These are phyloP conservation scores for Eonycteris spelaea DNA, from an alignment of 2,113 vertebrate genomes.

Conservation along the genomic window DNA sequence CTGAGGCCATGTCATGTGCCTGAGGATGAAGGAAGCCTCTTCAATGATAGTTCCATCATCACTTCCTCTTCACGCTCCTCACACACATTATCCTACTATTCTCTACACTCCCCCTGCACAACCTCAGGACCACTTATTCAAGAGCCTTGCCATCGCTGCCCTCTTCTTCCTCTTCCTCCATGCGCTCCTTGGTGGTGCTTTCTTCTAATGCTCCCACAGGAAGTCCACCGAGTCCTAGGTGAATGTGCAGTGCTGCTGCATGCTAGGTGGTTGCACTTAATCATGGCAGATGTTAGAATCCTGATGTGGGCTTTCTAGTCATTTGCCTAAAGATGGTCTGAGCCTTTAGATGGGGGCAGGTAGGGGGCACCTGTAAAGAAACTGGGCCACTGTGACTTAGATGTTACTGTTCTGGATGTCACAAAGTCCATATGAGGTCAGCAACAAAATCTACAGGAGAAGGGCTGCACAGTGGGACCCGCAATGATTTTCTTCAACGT, in stretches of 20 bases:
- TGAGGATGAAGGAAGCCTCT: background rate
- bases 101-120: background rate
- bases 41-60: background rate
- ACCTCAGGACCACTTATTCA: background rate
- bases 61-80: too few relatives aligned
- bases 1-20: background rate
- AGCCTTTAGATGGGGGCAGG: background rate
- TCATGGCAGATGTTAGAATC: background rate
- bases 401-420: background rate
- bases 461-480: background rate
- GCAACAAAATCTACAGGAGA: background rate
- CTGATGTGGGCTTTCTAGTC: background rate
- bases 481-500: background rate
- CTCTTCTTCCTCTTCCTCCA: background rate
- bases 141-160: background rate
- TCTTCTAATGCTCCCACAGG: background rate
- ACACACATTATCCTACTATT: background rate
- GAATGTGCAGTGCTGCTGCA: background rate
- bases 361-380: background rate
- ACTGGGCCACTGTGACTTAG: background rate
- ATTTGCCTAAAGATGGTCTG: background rate
- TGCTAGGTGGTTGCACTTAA: background rate
- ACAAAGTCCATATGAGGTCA: conserved; percentile 37
- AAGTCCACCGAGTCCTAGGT: background rate
- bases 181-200: background rate